A percentile compares a stretch with the other conserved stretches of the same genome.
Evolutionary conservation across 2,797 vertebrate species (phyloP).

Genomic region (Ctenopoma multispine): DNA sequence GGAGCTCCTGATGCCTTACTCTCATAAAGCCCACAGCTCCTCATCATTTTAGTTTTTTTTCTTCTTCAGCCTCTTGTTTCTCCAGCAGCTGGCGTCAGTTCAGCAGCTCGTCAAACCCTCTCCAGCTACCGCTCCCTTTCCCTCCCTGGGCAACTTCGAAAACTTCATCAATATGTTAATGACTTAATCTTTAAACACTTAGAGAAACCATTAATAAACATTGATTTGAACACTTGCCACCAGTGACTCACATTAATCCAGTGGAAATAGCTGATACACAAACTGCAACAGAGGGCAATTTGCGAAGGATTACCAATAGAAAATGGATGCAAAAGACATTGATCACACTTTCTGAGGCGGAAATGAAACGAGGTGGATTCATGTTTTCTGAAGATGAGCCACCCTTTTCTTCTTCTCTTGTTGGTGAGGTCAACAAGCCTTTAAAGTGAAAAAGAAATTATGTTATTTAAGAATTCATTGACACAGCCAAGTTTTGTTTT

Average conservation of each 20-base stretch:
- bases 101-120: constrained; percentile 83
- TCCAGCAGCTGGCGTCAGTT: constrained; percentile 72
- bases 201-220: constrained; percentile 93
- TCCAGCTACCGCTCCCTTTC: constrained; percentile 87
- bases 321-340: constrained; percentile 51
- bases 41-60: neutral
- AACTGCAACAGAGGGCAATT: constrained; percentile 74
- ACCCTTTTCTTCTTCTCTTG: constrained; percentile 10
- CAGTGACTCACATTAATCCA: constrained; percentile 92
- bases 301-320: constrained; percentile 63
- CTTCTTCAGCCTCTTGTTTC: constrained; percentile 28
- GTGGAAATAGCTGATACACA: constrained; percentile 92
- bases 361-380: constrained; percentile 39
- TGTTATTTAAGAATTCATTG: constrained; percentile 4
- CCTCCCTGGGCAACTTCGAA: constrained; percentile 90
- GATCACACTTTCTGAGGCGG: constrained; percentile 44
- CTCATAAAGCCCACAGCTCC: constrained; percentile 3
- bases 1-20: constrained; percentile 2
- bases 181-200: constrained; percentile 97
- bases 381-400: constrained; percentile 28
- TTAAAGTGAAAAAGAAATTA: constrained; percentile 15
- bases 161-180: constrained; percentile 99
- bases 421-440: constrained; percentile 28
- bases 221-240: constrained; percentile 90
- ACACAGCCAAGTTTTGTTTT: neutral